A percentile compares a stretch with the other conserved stretches of the same genome.
Conservation (phyloP, 2,797 vertebrate species). For the Antrozous pallidus region DNA sequence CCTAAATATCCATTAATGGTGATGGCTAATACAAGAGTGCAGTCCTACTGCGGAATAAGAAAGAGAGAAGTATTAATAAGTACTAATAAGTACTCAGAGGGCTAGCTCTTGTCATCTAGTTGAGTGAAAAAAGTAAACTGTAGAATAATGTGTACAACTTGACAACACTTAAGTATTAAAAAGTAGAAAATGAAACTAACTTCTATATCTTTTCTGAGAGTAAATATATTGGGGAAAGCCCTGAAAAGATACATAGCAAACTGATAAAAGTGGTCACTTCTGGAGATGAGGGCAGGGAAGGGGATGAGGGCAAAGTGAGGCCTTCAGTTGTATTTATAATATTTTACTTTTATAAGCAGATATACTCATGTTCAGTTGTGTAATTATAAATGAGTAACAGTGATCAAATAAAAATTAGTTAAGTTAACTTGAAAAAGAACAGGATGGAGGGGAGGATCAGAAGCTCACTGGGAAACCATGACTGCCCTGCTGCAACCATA, state of each 20-base stretch:
- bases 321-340: neutral
- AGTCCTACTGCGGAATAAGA: neutral
- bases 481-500: neutral
- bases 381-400: constrained; percentile 7
- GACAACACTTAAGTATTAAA: neutral
- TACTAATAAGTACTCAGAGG: neutral
- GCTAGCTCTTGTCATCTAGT: neutral
- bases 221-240: neutral
- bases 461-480: neutral
- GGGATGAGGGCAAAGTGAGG: neutral
- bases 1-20: neutral
- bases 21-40: too few relatives aligned
- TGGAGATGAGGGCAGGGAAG: neutral
- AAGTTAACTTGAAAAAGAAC: neutral
- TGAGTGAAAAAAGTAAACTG: neutral
- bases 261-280: neutral
- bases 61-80: neutral
- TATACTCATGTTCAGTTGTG: neutral
- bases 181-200: neutral
- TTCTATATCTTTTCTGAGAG: neutral
- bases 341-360: neutral
- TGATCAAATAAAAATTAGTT: neutral
- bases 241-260: neutral
- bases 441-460: neutral
- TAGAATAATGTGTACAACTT: neutral